Base-by-base conservation (phyloP, 35 echinoderm and acorn worm genomes). In the Anneissia japonica region DNA sequence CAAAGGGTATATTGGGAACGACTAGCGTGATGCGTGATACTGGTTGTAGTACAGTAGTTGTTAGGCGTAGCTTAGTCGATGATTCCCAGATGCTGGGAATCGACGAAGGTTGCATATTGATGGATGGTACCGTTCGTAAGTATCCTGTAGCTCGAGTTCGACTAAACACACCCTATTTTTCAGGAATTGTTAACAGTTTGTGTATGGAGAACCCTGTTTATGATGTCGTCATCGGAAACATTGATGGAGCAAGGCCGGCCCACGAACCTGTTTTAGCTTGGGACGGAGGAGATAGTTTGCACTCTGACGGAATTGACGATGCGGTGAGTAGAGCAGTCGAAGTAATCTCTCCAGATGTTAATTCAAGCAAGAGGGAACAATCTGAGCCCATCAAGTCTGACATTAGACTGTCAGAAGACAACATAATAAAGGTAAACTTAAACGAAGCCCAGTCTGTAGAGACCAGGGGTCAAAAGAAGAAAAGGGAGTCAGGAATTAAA, bases 191-290 rank as follows among this genome's bases (percentile, higher is more conserved):
- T 28, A 43, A 72, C 16, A 79, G 43, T 31, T n/a, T 88, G 86
- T 88, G 86, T 73, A 88, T 88, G 86, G 30, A 32, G 39, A 91
- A 86, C 39, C 84, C 89, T 39, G 37, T 91, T 31, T 91, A 91
- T 40, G 83, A 91, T 34, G 19, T 91, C 0, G 36, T 91, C n/a
- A 7, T 87, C 74, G 89, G 89, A 45, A 87, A 86, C 41, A 74
- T 91, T 19, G 33, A 28, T 46, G 83, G 84, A 23, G 89, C 46
- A 35, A 29, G 84, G 35, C 41, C 75, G 46, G 21, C 82, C 31
- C 31, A 34, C 12, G 83, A 85, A 31, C 88, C 74, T 0, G 0
- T 83, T 85, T 26, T 79, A 37, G 17, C 3, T 10, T 84, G 81
- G 38, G 46, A 77, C 74, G 34, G n/a, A 45, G 43, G 33, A n/a